Conservation (phyloP, 2,113 vertebrate species). For the Equus przewalskii region DNA sequence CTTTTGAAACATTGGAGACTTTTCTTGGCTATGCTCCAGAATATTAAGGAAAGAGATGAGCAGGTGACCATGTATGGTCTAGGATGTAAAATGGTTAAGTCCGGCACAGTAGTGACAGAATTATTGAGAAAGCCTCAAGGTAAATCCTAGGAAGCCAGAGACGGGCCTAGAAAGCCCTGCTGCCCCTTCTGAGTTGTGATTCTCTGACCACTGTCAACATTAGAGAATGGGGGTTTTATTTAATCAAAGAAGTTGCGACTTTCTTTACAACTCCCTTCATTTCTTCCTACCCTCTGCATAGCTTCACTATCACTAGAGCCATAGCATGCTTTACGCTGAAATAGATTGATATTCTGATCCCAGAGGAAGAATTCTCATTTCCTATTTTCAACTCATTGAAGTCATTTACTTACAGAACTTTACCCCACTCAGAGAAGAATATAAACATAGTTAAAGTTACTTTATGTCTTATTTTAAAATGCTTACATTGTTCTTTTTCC, state of each 20-base stretch:
- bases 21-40: neutral
- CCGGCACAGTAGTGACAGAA: neutral
- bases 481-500: neutral
- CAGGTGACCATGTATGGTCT: neutral
- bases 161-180: neutral
- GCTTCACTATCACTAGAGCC: neutral
- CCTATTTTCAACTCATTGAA: conserved; percentile 14
- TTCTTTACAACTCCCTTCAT: neutral
- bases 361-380: conserved; percentile 41
- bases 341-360: neutral
- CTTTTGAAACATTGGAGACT: neutral
- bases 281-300: neutral
- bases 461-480: conserved; percentile 14
- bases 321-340: neutral
- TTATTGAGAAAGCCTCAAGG: neutral
- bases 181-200: neutral
- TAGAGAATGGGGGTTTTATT: conserved; percentile 13
- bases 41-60: neutral
- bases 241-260: neutral
- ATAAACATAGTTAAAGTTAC: neutral
- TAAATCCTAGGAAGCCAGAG: neutral
- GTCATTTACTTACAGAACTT: neutral
- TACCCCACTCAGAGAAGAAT: neutral
- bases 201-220: neutral
- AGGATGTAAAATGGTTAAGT: neutral